Conservation (phyloP, 2,888 invertebrate species). For the Chrysopilus asiliformis region DNA sequence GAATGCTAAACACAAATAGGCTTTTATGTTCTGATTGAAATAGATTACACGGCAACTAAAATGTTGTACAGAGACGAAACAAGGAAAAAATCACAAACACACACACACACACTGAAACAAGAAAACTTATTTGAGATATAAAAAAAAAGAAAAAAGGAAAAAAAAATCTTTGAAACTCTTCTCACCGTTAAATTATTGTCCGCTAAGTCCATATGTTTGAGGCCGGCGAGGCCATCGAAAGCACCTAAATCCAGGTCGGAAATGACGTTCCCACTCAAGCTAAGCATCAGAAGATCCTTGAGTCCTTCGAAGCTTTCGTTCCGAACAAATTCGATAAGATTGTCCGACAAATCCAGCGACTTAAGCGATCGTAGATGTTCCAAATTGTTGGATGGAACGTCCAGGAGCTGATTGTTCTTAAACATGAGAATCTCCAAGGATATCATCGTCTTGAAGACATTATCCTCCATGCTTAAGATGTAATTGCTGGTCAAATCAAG, state of each 20-base stretch:
- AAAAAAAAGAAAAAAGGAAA: neutral
- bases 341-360: conserved; percentile 62
- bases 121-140: neutral
- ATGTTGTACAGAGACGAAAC: no score
- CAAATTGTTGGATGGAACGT: conserved; percentile 58
- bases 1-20: no score
- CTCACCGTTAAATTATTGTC: conserved; percentile 65
- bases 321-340: conserved; percentile 59
- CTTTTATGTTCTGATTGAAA: no score
- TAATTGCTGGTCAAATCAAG: conserved; percentile 65
- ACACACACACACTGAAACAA: no score
- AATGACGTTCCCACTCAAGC: conserved; percentile 64
- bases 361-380: conserved; percentile 52
- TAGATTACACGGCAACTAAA: no score
- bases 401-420: conserved; percentile 64
- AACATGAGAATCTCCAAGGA: conserved; percentile 59
- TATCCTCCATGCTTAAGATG: conserved; percentile 56
- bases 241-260: conserved; percentile 55
- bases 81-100: no score
- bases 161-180: conserved; percentile 7
- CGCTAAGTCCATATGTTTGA: conserved; percentile 61
- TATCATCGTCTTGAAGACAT: conserved; percentile 53
- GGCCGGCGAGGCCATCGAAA: conserved; percentile 57
- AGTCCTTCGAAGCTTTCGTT: conserved; percentile 60
- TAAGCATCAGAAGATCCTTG: conserved; percentile 54